phyloP scores from a whole-genome alignment of 2,113 vertebrate genomes.

The Mormoops blainvillei region DNA sequence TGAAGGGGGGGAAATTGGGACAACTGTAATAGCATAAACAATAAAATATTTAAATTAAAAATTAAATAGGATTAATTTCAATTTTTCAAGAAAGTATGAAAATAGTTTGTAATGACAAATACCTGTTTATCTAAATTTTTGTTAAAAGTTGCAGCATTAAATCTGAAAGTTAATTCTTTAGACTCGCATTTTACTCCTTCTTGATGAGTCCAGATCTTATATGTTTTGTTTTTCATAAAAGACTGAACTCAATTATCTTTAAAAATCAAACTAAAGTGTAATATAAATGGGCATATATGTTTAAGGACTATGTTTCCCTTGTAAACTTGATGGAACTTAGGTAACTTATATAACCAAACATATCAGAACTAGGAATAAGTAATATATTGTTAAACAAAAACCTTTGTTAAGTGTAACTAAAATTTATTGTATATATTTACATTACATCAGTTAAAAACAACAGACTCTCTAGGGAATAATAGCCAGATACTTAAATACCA shows the following conservation, averaged over 20 bases:
- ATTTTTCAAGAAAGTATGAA: background rate
- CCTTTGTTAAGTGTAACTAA: background rate
- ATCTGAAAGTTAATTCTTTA: background rate
- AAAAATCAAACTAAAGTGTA: background rate
- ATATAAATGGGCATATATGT: background rate
- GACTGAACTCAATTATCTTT: background rate
- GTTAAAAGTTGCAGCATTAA: background rate
- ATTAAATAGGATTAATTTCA: background rate
- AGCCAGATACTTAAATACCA: background rate
- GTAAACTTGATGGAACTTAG: background rate
- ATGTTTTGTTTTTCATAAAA: background rate
- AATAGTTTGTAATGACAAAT: background rate
- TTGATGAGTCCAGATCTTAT: background rate
- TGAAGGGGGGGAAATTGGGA: no score
- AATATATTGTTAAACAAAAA: background rate
- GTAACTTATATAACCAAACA: background rate
- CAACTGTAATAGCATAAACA: no score
- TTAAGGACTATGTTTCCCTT: background rate
- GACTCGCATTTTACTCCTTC: background rate
- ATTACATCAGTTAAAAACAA: background rate
- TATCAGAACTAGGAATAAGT: background rate
- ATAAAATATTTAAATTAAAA: background rate
- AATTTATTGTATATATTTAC: background rate
- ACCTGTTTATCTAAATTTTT: background rate
- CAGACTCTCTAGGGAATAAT: background rate